Percentiles rank a stretch among this genome's conserved stretches.
These are phyloP conservation scores for Andrena dorsata DNA, from an alignment of 2,888 invertebrate species.

Conservation along the genomic window DNA sequence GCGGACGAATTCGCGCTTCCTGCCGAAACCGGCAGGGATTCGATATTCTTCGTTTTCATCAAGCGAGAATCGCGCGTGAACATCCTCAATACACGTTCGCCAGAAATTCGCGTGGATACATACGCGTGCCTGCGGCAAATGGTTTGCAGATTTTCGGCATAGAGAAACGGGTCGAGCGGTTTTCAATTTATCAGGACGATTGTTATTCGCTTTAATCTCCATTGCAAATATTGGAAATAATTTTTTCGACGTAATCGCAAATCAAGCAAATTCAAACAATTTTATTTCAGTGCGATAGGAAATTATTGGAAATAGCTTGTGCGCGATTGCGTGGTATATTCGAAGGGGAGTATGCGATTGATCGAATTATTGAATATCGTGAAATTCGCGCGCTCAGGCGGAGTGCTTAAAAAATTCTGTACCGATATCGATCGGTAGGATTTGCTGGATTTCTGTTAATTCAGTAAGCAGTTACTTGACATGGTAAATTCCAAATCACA, in stretches of 20 bases:
- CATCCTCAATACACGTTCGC: not conserved
- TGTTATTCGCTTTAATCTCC: not conserved
- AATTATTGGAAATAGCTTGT: not conserved
- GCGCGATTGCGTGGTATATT: too few species aligned
- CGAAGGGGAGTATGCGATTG: not conserved
- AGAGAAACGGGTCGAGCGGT: not conserved
- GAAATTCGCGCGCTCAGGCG: not conserved
- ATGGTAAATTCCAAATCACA: too few species aligned
- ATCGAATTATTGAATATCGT: not conserved
- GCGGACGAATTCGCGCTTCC: conserved; percentile 21
- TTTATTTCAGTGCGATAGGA: too few species aligned
- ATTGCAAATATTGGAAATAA: not conserved
- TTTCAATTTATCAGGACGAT: conserved; percentile 2
- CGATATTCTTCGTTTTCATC: not conserved
- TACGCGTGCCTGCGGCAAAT: not conserved
- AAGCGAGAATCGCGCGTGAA: not conserved
- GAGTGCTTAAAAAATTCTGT: not conserved
- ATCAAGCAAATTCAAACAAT: too few species aligned
- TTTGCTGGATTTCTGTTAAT: too few species aligned
- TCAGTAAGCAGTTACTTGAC: too few species aligned
- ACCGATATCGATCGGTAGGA: too few species aligned
- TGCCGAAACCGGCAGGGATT: not conserved
- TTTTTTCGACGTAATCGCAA: too few species aligned
- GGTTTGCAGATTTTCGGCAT: too few species aligned
- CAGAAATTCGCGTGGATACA: not conserved